phyloP scores from a whole-genome alignment of 2,888 invertebrate genomes.

The Acrobasis suavella region DNA sequence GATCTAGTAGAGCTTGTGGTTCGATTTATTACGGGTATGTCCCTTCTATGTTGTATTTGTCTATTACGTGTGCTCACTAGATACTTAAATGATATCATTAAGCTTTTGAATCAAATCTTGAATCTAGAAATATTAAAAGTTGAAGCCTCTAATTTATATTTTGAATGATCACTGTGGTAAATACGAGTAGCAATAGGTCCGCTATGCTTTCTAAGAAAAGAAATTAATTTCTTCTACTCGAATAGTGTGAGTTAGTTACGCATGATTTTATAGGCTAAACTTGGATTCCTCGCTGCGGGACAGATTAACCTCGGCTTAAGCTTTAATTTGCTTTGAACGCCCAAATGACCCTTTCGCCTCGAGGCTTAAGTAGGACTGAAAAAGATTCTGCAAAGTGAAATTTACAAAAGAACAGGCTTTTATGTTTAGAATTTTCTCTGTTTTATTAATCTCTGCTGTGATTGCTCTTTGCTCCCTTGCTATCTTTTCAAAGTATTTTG shows the following conservation, averaged over 20 bases:
- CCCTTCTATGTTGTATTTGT: no score
- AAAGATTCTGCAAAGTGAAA: constrained; percentile 2
- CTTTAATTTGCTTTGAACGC: constrained; percentile 21
- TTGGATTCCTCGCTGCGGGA: constrained; percentile 5
- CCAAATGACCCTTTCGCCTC: constrained; percentile 15
- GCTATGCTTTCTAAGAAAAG: background rate
- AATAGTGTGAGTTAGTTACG: background rate
- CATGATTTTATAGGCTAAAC: constrained; percentile 1
- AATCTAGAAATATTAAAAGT: no score
- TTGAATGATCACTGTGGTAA: no score
- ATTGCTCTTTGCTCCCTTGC: background rate
- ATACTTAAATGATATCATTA: no score
- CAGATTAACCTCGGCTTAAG: constrained; percentile 14
- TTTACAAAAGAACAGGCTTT: background rate
- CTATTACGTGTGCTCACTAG: no score
- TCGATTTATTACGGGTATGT: no score
- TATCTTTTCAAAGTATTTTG: no score
- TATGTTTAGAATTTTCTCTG: background rate
- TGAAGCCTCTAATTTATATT: no score
- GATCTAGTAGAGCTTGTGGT: no score
- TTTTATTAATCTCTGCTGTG: background rate
- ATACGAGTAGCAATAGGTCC: no score
- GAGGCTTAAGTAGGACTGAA: constrained; percentile 4
- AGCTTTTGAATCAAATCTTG: no score
- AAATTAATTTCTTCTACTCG: background rate